Percentiles rank a stretch among this genome's conserved stretches.
These are phyloP conservation scores for Cyclopterus lumpus DNA, from an alignment of 2,797 vertebrate species.

Conservation along the genomic window DNA sequence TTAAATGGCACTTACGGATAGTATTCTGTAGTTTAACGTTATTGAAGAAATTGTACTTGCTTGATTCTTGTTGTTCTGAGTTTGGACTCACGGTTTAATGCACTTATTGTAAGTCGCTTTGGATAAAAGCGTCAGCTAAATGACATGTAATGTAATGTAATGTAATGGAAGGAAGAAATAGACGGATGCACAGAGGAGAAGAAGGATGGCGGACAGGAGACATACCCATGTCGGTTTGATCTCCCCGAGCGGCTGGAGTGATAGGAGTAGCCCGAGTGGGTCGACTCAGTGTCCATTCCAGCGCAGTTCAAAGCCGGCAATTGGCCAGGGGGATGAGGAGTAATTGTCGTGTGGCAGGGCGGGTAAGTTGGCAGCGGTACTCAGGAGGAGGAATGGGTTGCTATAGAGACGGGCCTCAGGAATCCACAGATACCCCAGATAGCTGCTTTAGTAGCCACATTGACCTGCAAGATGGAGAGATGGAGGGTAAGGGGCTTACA, in stretches of 20 bases:
- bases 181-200: not conserved
- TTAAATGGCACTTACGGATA: too few species aligned
- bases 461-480: constrained; percentile 67
- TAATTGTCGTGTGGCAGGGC: constrained; percentile 45
- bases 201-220: constrained; percentile 41
- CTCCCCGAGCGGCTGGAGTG: constrained; percentile 94
- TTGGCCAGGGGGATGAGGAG: constrained; percentile 59
- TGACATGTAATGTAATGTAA: too few species aligned
- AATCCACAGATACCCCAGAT: constrained; percentile 67
- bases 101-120: too few species aligned
- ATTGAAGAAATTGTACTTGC: too few species aligned
- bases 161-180: not conserved
- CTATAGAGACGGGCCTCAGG: constrained; percentile 72
- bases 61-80: too few species aligned
- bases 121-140: too few species aligned
- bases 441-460: constrained; percentile 64
- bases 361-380: constrained; percentile 40
- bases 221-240: constrained; percentile 94
- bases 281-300: constrained; percentile 97
- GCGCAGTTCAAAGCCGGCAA: constrained; percentile 57
- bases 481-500: not conserved
- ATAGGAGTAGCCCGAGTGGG: constrained; percentile 95
- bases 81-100: too few species aligned
- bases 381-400: constrained; percentile 64
- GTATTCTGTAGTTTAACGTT: too few species aligned